Evolutionary conservation across 2,113 vertebrate genomes (phyloP).

Genomic region (Turdus rufiventris): DNA sequence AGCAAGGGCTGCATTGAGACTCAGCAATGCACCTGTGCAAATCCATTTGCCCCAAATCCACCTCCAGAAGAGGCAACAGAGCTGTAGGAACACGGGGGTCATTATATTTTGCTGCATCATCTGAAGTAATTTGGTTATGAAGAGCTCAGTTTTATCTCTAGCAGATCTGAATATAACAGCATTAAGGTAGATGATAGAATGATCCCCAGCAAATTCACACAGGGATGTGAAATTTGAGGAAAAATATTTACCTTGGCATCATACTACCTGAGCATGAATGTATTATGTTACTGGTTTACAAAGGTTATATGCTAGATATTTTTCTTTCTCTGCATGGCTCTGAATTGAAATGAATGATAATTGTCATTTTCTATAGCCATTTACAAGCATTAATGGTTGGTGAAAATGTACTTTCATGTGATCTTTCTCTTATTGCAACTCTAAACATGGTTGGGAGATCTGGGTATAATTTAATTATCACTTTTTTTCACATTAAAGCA

Average conservation of each 20-base stretch:
- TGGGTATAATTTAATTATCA: slow-evolving; percentile 59
- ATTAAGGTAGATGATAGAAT: background rate
- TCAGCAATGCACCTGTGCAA: background rate
- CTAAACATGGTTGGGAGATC: background rate
- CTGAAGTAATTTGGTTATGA: background rate
- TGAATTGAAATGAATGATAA: background rate
- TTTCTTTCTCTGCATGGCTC: background rate
- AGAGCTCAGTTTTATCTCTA: background rate
- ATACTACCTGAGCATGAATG: background rate
- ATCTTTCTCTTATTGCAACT: background rate
- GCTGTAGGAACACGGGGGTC: background rate
- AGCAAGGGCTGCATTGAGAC: background rate
- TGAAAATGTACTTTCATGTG: background rate
- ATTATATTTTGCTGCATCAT: background rate
- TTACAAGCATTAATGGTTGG: background rate
- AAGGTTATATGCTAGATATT: background rate
- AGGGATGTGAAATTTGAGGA: background rate
- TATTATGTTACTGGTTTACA: background rate
- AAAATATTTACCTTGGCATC: background rate
- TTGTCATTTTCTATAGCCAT: background rate
- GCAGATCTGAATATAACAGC: background rate
- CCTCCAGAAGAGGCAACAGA: background rate
- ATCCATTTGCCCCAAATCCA: background rate
- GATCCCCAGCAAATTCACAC: background rate
- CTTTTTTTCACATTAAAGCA: slow-evolving; percentile 45